Conservation (phyloP, 2,797 vertebrate genomes). For the Xenentodon cancila region DNA sequence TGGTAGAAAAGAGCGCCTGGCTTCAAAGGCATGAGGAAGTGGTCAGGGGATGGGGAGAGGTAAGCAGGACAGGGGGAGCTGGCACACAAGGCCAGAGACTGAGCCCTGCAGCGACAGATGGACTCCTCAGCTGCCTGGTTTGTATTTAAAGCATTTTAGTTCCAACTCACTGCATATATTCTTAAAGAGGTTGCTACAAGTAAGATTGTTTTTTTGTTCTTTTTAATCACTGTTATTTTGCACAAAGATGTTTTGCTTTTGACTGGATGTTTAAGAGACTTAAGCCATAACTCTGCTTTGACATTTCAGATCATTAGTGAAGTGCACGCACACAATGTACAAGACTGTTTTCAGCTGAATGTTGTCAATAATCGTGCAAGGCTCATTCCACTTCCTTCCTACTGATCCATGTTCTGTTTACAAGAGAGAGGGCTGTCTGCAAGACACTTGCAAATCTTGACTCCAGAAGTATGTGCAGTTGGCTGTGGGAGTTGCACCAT, state of each 20-base stretch:
- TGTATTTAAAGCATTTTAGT: not conserved
- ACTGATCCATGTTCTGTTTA: slow-evolving; percentile 58
- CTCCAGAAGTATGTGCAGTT: slow-evolving; percentile 84
- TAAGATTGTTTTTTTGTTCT: too few species aligned
- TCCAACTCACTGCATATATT: too few species aligned
- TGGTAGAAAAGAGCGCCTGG: slow-evolving; percentile 48
- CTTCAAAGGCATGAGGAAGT: slow-evolving; percentile 80
- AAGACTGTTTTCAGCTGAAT: slow-evolving; percentile 30
- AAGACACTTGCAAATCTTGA: slow-evolving; percentile 76
- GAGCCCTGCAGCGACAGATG: slow-evolving; percentile 34
- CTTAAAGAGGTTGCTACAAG: too few species aligned
- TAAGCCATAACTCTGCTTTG: slow-evolving; percentile 10
- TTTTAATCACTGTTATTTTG: not conserved
- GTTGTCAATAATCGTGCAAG: slow-evolving; percentile 24
- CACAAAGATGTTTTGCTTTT: not conserved
- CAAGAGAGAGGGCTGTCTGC: slow-evolving; percentile 61
- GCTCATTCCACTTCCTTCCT: slow-evolving; percentile 48
- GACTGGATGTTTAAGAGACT: not conserved
- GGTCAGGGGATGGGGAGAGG: slow-evolving; percentile 68
- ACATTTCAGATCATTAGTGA: slow-evolving; percentile 23
- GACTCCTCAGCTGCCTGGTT: slow-evolving; percentile 7
- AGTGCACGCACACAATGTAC: slow-evolving; percentile 8
- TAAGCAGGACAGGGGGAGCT: slow-evolving; percentile 55
- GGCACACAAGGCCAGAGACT: slow-evolving; percentile 32
- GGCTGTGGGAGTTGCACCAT: slow-evolving; percentile 75